Conservation (phyloP, 1,140 invertebrate genomes). For the Copidosoma floridanum region DNA sequence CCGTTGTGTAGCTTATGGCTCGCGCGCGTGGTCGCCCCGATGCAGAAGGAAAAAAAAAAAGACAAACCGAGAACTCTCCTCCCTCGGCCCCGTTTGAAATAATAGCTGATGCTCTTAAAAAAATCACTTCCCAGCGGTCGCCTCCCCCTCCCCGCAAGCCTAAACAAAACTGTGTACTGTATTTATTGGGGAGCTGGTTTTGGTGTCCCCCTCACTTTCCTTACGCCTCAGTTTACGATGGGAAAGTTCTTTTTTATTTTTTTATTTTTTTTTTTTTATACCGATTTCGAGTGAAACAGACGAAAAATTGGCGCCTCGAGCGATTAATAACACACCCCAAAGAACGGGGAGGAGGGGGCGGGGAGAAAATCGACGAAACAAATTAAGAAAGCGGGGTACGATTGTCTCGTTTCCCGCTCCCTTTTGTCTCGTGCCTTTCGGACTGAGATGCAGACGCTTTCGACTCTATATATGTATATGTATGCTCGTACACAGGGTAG, state of each 20-base stretch:
- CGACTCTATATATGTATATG: too few species aligned
- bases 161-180: too few species aligned
- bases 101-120: conserved; percentile 27
- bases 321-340: not conserved
- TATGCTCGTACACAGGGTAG: too few species aligned
- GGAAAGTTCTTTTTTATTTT: too few species aligned
- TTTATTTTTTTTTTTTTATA: too few species aligned
- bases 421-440: too few species aligned
- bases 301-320: not conserved
- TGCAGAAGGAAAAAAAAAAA: conserved; percentile 9
- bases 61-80: not conserved
- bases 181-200: too few species aligned
- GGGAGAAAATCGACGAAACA: conserved; percentile 19
- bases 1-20: conserved; percentile 16
- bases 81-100: conserved; percentile 20
- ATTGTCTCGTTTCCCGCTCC: conserved; percentile 23
- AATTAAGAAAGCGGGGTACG: conserved; percentile 27
- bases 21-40: not conserved
- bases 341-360: not conserved
- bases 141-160: too few species aligned
- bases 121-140: conserved; percentile 19
- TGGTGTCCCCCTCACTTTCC: too few species aligned
- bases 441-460: too few species aligned
- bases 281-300: too few species aligned
- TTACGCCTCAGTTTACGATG: too few species aligned